Percentiles rank a stretch among this genome's conserved stretches.
Evolutionary conservation across 2,888 invertebrate species (phyloP).

Genomic region (Nephrocerus scutellatus): DNA sequence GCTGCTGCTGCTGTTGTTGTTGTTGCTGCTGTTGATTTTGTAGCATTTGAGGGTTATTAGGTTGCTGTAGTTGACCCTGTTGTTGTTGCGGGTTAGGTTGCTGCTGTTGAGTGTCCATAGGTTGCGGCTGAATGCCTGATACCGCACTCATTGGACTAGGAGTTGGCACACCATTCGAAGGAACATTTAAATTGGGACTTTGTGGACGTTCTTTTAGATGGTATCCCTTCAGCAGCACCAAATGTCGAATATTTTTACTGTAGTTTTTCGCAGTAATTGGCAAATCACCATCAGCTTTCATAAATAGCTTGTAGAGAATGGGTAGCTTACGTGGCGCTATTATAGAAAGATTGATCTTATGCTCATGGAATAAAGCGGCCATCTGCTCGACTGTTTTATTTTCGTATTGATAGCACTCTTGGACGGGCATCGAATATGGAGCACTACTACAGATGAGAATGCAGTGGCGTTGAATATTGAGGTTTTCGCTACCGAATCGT

Average conservation of each 20-base stretch:
- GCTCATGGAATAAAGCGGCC: slow-evolving; percentile 70
- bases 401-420: slow-evolving; percentile 63
- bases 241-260: slow-evolving; percentile 78
- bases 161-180: slow-evolving; percentile 20
- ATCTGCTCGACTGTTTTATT: slow-evolving; percentile 81
- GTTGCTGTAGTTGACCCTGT: slow-evolving; percentile 29
- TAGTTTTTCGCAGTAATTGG: slow-evolving; percentile 81
- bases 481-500: slow-evolving; percentile 40
- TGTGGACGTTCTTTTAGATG: slow-evolving; percentile 64
- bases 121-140: slow-evolving; percentile 19
- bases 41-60: no score
- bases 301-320: slow-evolving; percentile 76
- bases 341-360: slow-evolving; percentile 78
- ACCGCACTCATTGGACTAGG: slow-evolving; percentile 34
- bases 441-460: slow-evolving; percentile 81
- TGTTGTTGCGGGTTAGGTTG: slow-evolving; percentile 23
- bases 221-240: slow-evolving; percentile 69
- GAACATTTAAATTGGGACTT: slow-evolving; percentile 49
- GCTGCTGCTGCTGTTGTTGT: slow-evolving; percentile 27
- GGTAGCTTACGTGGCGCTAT: slow-evolving; percentile 85
- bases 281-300: slow-evolving; percentile 82
- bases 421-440: slow-evolving; percentile 79
- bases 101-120: slow-evolving; percentile 28
- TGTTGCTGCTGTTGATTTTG: slow-evolving; percentile 36
- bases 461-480: slow-evolving; percentile 46